Conservation (phyloP, 2,113 vertebrate species). For the Nesoenas mayeri region DNA sequence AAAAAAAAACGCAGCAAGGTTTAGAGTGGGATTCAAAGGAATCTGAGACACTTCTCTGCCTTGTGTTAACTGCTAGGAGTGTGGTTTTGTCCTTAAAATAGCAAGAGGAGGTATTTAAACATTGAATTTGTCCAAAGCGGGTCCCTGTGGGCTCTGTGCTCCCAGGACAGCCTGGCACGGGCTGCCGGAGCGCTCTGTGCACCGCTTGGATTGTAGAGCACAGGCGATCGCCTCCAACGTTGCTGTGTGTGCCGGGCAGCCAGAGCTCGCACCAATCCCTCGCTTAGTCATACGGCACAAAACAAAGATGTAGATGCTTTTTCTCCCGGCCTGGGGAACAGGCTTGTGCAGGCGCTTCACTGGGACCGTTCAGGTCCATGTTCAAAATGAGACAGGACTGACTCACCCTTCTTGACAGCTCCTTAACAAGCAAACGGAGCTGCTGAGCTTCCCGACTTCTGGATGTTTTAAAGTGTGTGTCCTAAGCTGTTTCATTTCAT, state of each 20-base stretch:
- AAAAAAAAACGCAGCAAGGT: neutral
- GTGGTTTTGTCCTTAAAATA: neutral
- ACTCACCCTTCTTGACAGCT: neutral
- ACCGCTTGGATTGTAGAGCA: rapidly evolving
- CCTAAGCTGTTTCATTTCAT: neutral
- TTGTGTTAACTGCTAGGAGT: neutral
- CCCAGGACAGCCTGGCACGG: neutral
- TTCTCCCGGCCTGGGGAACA: neutral
- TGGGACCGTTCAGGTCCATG: neutral
- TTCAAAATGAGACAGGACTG: neutral
- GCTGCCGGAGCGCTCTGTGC: neutral
- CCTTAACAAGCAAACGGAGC: neutral
- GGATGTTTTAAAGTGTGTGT: neutral
- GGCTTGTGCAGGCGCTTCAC: neutral
- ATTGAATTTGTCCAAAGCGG: neutral
- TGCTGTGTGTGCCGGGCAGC: neutral
- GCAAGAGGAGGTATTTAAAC: neutral
- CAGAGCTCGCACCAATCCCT: neutral
- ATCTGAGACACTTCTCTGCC: neutral
- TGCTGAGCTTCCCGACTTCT: neutral
- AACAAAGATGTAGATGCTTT: neutral
- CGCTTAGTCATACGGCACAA: neutral
- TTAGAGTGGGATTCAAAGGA: neutral
- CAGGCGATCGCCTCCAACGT: rapidly evolving
- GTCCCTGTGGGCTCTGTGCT: neutral